Percentiles rank a stretch among this genome's conserved stretches.
Conservation (phyloP, 2,888 invertebrate genomes). For the Choreutis nemorana region DNA sequence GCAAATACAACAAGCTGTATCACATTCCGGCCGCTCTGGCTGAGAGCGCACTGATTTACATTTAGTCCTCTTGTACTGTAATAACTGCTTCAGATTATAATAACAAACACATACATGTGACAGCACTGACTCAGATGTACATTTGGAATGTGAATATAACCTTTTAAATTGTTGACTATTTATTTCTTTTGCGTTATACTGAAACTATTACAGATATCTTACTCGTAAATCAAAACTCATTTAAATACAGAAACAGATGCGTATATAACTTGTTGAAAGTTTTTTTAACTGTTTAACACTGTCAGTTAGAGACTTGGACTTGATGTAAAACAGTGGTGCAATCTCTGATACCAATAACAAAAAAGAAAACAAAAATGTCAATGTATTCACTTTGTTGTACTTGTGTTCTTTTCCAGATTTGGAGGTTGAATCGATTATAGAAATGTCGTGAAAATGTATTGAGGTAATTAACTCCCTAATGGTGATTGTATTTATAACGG, state of each 20-base stretch:
- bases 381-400: slow-evolving; percentile 65
- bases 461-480: slow-evolving; percentile 66
- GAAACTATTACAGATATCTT: too few relatives aligned
- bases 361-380: slow-evolving; percentile 17
- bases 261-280: too few relatives aligned
- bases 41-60: slow-evolving; percentile 57
- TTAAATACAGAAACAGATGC: too few relatives aligned
- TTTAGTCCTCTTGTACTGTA: too few relatives aligned
- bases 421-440: slow-evolving; percentile 65
- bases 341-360: slow-evolving; percentile 30
- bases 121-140: too few relatives aligned
- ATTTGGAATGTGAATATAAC: too few relatives aligned
- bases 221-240: too few relatives aligned
- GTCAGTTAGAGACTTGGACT: slow-evolving; percentile 60
- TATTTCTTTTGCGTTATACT: too few relatives aligned
- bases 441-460: slow-evolving; percentile 64
- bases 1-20: slow-evolving; percentile 63
- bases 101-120: too few relatives aligned
- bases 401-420: slow-evolving; percentile 67
- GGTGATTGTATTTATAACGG: slow-evolving; percentile 58
- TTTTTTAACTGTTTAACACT: too few relatives aligned
- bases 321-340: slow-evolving; percentile 61
- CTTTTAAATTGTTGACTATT: too few relatives aligned
- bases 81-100: too few relatives aligned
- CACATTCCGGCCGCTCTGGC: slow-evolving; percentile 33